A percentile compares a stretch with the other conserved stretches of the same genome.
phyloP scores from a whole-genome alignment of 2,113 vertebrate genomes.

The Salvelinus fontinalis region DNA sequence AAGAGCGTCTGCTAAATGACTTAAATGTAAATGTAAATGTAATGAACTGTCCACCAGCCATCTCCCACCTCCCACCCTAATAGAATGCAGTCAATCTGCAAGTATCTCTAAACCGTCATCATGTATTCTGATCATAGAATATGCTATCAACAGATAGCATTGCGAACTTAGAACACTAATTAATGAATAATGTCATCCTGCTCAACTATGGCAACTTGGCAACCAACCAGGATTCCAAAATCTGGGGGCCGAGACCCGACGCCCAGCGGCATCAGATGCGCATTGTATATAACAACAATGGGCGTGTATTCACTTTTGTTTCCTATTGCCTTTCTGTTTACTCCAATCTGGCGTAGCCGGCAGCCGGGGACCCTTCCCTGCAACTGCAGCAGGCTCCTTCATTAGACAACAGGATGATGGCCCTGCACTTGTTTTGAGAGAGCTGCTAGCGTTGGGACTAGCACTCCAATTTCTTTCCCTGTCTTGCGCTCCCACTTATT shows the following conservation, averaged over 20 bases:
- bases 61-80: neutral
- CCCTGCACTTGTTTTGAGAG: conserved; percentile 24
- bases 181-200: neutral
- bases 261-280: neutral
- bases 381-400: neutral
- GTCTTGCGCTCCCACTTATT: conserved; percentile 40
- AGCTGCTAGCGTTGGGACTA: conserved; percentile 50
- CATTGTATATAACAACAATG: neutral
- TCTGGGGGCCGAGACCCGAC: no score
- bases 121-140: neutral
- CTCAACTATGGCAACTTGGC: neutral
- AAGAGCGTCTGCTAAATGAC: no score
- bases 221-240: no score
- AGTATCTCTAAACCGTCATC: no score
- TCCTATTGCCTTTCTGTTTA: neutral
- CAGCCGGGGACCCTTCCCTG: neutral
- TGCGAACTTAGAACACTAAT: neutral
- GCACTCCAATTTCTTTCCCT: conserved; percentile 38
- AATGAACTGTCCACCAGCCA: neutral
- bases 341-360: neutral
- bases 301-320: conserved; percentile 1
- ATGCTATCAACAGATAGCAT: neutral
- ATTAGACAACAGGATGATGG: conserved; percentile 54
- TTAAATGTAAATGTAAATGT: no score
- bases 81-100: neutral